Base-by-base conservation (phyloP, 2,888 invertebrate species). In the Lissonota sp. region DNA sequence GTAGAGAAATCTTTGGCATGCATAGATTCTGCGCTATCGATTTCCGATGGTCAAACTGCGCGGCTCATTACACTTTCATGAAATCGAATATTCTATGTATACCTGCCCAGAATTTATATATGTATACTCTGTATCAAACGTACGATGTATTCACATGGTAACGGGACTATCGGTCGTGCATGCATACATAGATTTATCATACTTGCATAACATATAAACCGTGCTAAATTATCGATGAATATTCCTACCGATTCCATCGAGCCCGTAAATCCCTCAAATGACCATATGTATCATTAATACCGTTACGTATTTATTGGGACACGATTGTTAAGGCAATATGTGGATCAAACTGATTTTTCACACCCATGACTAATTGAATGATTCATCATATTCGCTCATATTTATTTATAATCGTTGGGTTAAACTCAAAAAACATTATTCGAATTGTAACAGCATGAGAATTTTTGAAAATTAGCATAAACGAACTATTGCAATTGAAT, bases 51-150 rank as follows among this genome's bases (percentile, higher is more conserved):
- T 70, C 57, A 70, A 74, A 79, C 55, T 63, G 67, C 72, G 6
- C 53, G 53, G 51, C 74, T 79, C 79, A 75, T 79, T 75, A 71
- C 75, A 75, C 79, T 71, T 71, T 74, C 66, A 71, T 69, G 75
- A 75, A 80, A 80, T 66, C 64, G 57, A 64, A 58, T 51, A 53
- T 74, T 63, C 69, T 57, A 64, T 70, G 42, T 57, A 42, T 42
- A 49, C 53, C 12, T 42, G 14, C 62, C 26, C 4, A 3, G 62
- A 5, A 16, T 6, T 16, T 14, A 71, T 39, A 55, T 69, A 55
- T 67, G 10, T n/a, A 69, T 5, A 55, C 44, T n/a, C 44, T n/a
- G 1, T 67, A 46, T 44, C 7, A 37, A 5, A 10, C 12, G 44
- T 14, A 60, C 10, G 5, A 49, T 39, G 7, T 62, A 1, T 58